These are phyloP conservation scores for Drosophila malerkotliana DNA, from an alignment of 1,140 invertebrate species.

Conservation along the genomic window DNA sequence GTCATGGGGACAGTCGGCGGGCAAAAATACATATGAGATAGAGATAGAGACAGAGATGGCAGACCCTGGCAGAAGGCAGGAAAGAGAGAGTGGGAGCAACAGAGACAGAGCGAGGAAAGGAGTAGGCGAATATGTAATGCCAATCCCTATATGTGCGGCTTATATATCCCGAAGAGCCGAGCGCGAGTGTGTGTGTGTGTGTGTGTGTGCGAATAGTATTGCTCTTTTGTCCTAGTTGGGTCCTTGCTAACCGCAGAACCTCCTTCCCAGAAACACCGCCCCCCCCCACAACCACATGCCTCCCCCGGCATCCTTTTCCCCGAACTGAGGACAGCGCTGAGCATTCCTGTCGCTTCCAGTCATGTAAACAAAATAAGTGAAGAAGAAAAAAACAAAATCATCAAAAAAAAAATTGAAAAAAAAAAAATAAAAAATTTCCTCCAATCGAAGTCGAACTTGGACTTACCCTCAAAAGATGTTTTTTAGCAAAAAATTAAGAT, in stretches of 20 bases:
- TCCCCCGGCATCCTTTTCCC: neutral
- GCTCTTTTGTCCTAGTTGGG: slow-evolving; percentile 79
- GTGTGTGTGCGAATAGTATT: slow-evolving; percentile 64
- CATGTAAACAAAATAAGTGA: slow-evolving; percentile 69
- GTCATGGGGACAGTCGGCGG: slow-evolving; percentile 54
- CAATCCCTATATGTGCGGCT: slow-evolving; percentile 42
- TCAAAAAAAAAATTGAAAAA: slow-evolving; percentile 32
- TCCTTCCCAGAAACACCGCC: neutral
- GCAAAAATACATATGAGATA: slow-evolving; percentile 72
- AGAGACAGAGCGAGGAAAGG: slow-evolving; percentile 16
- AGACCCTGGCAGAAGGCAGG: neutral
- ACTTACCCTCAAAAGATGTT: neutral
- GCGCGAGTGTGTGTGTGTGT: slow-evolving; percentile 27
- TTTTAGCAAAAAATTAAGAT: neutral
- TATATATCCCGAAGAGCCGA: slow-evolving; percentile 5
- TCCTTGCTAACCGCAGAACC: slow-evolving; percentile 67
- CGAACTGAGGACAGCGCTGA: slow-evolving; percentile 43
- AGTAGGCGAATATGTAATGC: slow-evolving; percentile 40
- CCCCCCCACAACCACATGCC: neutral
- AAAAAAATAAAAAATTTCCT: neutral
- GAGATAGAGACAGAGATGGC: slow-evolving; percentile 38
- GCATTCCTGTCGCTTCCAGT: slow-evolving; percentile 71
- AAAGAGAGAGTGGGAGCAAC: slow-evolving; percentile 7
- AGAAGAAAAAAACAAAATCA: slow-evolving; percentile 35
- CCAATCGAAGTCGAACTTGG: neutral